Percentiles rank a stretch among this genome's conserved stretches.
Evolutionary conservation across 2,113 vertebrate species (phyloP).

Genomic region (Bufo gargarizans): DNA sequence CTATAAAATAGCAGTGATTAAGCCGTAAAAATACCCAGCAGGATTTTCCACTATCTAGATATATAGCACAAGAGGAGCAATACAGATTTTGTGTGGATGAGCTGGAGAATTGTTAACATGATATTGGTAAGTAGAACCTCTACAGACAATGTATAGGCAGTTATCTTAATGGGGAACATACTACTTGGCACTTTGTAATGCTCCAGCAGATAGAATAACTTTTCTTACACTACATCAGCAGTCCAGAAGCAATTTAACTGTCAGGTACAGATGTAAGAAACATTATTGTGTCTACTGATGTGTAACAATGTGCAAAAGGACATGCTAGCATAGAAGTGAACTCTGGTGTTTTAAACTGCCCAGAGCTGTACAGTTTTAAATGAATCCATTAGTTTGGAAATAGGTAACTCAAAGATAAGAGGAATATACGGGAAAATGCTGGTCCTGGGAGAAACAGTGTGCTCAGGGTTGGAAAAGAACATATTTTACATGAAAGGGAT

Average conservation of each 20-base stretch:
- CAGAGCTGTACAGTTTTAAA: conserved; percentile 6
- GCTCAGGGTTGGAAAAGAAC: neutral
- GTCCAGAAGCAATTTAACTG: conserved; percentile 50
- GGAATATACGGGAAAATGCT: neutral
- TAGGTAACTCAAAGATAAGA: neutral
- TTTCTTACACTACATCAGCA: conserved; percentile 38
- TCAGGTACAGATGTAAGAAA: conserved; percentile 35
- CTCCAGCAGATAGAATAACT: conserved; percentile 39
- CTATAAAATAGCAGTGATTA: conserved; percentile 48
- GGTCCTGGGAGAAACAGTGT: neutral
- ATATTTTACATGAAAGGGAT: neutral
- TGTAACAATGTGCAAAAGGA: conserved; percentile 39
- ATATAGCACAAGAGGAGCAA: neutral
- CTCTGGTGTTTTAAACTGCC: conserved; percentile 25
- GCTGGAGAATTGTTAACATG: conserved; percentile 36
- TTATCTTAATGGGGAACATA: conserved; percentile 10
- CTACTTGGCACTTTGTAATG: conserved; percentile 25
- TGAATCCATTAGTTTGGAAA: neutral
- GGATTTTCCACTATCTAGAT: neutral
- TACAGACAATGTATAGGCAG: conserved; percentile 22
- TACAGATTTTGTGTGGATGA: conserved; percentile 10
- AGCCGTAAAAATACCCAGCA: neutral
- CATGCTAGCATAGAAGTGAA: conserved; percentile 28
- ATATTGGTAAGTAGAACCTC: neutral
- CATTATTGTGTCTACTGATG: conserved; percentile 34